Evolutionary conservation across 2,113 vertebrate genomes (phyloP).

Genomic region (Fulica atra): DNA sequence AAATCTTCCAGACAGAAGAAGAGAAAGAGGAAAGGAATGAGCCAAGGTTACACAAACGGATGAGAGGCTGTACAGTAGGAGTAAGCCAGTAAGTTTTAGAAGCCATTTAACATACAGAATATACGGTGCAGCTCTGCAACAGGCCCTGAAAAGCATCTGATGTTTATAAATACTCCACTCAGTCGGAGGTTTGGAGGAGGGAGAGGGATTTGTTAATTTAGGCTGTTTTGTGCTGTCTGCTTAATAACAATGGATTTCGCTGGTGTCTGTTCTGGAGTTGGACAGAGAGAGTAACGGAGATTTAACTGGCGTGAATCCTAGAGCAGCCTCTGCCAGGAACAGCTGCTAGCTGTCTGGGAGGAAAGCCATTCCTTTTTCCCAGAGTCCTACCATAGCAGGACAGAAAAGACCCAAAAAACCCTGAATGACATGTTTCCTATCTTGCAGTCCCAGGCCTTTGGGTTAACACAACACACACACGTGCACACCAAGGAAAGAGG

Average conservation of each 20-base stretch:
- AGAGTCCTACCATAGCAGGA: background rate
- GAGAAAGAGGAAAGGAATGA: background rate
- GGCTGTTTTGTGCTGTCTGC: background rate
- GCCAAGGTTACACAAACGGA: background rate
- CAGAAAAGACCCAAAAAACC: background rate
- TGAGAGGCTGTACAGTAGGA: background rate
- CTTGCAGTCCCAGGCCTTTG: background rate
- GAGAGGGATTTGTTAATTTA: background rate
- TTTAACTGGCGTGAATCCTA: slow-evolving; percentile 1
- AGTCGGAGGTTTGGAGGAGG: background rate
- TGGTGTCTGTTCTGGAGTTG: background rate
- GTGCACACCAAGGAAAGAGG: too few species aligned
- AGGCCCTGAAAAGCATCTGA: background rate
- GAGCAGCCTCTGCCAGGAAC: background rate
- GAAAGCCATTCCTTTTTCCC: background rate
- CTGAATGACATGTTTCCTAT: fast-evolving
- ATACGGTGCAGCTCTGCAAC: background rate
- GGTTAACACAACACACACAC: background rate
- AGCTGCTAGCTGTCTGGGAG: slow-evolving; percentile 27
- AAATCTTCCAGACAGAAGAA: background rate
- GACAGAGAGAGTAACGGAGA: background rate
- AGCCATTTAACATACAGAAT: fast-evolving
- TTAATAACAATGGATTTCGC: background rate
- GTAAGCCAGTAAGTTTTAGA: background rate
- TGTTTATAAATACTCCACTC: background rate